Evolutionary conservation across 2,113 vertebrate genomes (phyloP).

Genomic region (Salvelinus alpinus): DNA sequence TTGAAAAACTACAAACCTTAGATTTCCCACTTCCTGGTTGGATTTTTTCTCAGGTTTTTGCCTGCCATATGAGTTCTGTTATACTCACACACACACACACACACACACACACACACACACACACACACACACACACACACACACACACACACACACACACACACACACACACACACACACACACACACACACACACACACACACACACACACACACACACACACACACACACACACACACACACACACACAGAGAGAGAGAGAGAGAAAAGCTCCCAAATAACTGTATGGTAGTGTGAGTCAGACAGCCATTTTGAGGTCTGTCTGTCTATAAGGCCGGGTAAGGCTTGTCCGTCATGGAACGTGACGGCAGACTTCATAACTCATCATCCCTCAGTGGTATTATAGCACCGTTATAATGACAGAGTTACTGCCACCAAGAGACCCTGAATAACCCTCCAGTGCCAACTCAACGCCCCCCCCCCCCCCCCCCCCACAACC

Average conservation of each 20-base stretch:
- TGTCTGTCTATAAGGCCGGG: constrained; percentile 34
- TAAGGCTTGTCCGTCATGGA: constrained; percentile 36
- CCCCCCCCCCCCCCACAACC: too few relatives aligned
- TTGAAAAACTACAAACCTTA: too few relatives aligned
- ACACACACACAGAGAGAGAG: too few relatives aligned
- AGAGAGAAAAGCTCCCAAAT: constrained; percentile 2
- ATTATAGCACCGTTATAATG: neutral
- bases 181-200: constrained; percentile 1
- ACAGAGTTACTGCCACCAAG: constrained; percentile 31
- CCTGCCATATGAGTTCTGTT: too few relatives aligned
- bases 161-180: too few relatives aligned
- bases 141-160: too few relatives aligned
- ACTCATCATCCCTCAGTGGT: constrained; percentile 42
- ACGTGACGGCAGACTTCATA: constrained; percentile 46
- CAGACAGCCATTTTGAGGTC: constrained; percentile 48
- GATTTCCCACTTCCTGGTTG: too few relatives aligned
- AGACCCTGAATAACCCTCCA: constrained; percentile 35
- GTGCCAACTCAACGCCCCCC: neutral
- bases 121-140: too few relatives aligned
- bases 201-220: constrained; percentile 14
- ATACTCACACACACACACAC: neutral
- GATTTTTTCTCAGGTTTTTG: too few relatives aligned
- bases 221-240: neutral
- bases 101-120: neutral
- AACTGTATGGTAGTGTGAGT: constrained; percentile 36